Base-by-base conservation (phyloP, 2,797 vertebrate species). In the Merluccius polli region DNA sequence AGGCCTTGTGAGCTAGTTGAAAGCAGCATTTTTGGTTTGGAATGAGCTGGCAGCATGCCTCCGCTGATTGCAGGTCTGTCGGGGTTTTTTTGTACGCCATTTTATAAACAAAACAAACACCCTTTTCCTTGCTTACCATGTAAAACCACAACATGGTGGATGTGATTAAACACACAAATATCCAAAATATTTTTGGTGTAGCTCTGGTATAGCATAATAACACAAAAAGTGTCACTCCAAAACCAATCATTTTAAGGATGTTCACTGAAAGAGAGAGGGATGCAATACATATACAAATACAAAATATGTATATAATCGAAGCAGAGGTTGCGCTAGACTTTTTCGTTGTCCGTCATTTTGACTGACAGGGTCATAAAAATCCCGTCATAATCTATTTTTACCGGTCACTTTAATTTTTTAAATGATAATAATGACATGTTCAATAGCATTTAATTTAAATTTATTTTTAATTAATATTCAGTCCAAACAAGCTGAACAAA, bases 11-110 rank as follows among this genome's bases (percentile, higher is more conserved):
- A 83, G 83, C 86, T 81, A 78, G 78, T 88, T 88, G 85, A 91
- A 90, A 90, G 88, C 86, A 90, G 85, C 83, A 76, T 89, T 86
- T 87, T 87, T 86, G 87, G 84, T 82, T 84, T 80, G 85, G 87
- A 85, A 78, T 86, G 79, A 71, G 87, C 81, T 78, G 78, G 84
- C 84, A 83, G 82, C 83, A 78, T 79, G 82, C 69, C 77, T 82
- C 86, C 78, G 79, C 78, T 83, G 79, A 85, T 86, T 84, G 72
- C 68, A 73, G 78, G 72, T 84, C 81, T 85, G 78, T 79, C n/a
- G n/a, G n/a, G n/a, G n/a, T n/a, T n/a, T 65, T 83, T 77, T 88
- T 78, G 85, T 83, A 35, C 44, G 73, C 59, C 78, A 73, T 69
- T 85, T 82, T 77, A 83, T 65, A 21, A 74, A 41, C 75, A 71